Evolutionary conservation across 2,113 vertebrate species (phyloP), one percentile per base, ranked within the genome.

Genomic region (Ameiurus melas): DNA sequence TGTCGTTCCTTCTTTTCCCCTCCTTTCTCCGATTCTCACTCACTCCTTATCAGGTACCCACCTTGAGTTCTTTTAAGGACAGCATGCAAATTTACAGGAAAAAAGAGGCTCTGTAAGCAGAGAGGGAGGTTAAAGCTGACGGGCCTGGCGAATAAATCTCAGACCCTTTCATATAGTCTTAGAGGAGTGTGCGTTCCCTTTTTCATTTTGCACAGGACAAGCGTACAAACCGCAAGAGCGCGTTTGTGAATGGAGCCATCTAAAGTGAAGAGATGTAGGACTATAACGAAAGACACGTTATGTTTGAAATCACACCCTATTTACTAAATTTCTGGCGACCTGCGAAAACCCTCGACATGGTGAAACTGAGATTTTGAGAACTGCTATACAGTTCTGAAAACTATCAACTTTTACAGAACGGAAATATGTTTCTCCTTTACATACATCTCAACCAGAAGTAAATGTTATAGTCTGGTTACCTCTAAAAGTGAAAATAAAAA

Each of bases 11-110:
- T 66, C 25, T 51, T n/a, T 89, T 83, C 60, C 51, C 51, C 17
- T 82, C 53, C 33, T 84, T 90, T 84, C 90, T 78, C 90, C 55
- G 86, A 66, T 84, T 88, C 92, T 87, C 92, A 90, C 93, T 92
- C 91, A 92, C 90, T 85, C 89, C 94, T 92, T 91, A 93, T 94
- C 92, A 79, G 82, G 62, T 58, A 36, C 84, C 89, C 91, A 89
- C 91, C 90, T 90, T 89, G 90, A 90, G 89, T 82, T 87, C 86
- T 85, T 90, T 90, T 84, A 89, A 91, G 88, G 90, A 90, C 84
- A 68, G 88, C 47, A 83, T 70, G 66, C 84, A 89, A 57, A 82
- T 90, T 84, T 88, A 62, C 20, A 53, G 83, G 43, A 80, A 27
- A 85, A 71, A 81, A 87, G 68, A 83, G 27, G 77, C 73, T 87